These are phyloP conservation scores for Drosophila repleta DNA, from an alignment of 1,140 invertebrate genomes.

Conservation along the genomic window DNA sequence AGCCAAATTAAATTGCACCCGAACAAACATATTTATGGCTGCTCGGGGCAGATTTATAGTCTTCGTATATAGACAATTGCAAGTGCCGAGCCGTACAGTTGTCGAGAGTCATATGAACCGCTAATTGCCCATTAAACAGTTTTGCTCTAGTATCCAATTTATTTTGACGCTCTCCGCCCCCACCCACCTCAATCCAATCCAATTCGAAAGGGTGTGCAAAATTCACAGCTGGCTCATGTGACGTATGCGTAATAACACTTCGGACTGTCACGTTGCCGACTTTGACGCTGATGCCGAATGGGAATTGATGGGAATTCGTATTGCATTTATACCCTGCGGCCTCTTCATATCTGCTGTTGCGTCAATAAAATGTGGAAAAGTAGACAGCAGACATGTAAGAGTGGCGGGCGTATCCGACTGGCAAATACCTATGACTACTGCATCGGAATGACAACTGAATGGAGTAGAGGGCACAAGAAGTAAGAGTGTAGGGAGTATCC, in stretches of 20 bases:
- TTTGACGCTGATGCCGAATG: conserved; percentile 9
- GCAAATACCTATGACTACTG: no score
- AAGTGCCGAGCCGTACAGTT: neutral
- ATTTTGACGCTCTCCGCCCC: conserved; percentile 12
- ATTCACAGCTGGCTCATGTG: conserved; percentile 30
- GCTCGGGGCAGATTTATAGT: conserved; percentile 28
- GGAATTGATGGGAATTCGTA: conserved; percentile 24
- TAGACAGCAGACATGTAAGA: no score
- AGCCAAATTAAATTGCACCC: neutral
- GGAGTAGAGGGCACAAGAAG: neutral
- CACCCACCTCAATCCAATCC: neutral
- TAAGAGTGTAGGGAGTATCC: neutral
- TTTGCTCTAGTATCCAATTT: conserved; percentile 11
- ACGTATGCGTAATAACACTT: conserved; percentile 46
- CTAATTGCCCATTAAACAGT: conserved; percentile 50
- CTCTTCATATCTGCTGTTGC: conserved; percentile 5
- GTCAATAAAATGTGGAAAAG: conserved; percentile 8
- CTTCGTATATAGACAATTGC: no score
- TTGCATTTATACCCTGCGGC: neutral
- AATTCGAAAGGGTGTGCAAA: conserved; percentile 35
- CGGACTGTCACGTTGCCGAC: conserved; percentile 2
- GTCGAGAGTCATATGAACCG: conserved; percentile 9
- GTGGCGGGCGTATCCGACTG: no score
- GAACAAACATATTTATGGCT: conserved; percentile 13
- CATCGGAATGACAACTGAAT: no score